Conservation (phyloP, 2,113 vertebrate species). For the Potamarius usumacintae region DNA sequence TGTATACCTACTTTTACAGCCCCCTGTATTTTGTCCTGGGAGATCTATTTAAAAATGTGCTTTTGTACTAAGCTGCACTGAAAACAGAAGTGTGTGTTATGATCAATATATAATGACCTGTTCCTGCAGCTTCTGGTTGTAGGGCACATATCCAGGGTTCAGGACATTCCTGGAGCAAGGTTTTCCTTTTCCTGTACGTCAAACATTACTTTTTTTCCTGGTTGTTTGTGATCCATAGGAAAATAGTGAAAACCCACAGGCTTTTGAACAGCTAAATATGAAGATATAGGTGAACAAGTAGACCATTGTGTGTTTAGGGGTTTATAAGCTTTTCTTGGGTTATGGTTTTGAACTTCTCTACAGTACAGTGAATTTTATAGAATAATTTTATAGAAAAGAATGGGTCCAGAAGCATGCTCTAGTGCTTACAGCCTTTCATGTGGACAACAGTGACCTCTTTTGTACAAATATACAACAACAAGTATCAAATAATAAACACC, state of each 20-base stretch:
- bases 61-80: background rate
- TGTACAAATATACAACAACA: background rate
- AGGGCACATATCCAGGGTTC: background rate
- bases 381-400: background rate
- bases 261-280: conserved; percentile 8
- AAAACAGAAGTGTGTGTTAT: conserved; percentile 16
- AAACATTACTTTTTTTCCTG: conserved; percentile 53
- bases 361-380: background rate
- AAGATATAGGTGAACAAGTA: background rate
- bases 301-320: background rate
- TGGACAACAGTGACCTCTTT: conserved; percentile 36
- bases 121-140: conserved; percentile 13
- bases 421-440: background rate
- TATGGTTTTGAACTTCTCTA: background rate
- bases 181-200: conserved; percentile 71
- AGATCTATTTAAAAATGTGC: background rate
- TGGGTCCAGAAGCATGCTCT: background rate
- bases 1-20: too few relatives aligned
- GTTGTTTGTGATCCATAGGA: conserved; percentile 40
- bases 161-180: conserved; percentile 38
- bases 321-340: background rate
- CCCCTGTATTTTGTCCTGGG: background rate
- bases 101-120: conserved; percentile 12
- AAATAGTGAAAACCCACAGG: conserved; percentile 23
- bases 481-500: background rate